Evolutionary conservation across 2,113 vertebrate genomes (phyloP).

Genomic region (Chloebia gouldiae): DNA sequence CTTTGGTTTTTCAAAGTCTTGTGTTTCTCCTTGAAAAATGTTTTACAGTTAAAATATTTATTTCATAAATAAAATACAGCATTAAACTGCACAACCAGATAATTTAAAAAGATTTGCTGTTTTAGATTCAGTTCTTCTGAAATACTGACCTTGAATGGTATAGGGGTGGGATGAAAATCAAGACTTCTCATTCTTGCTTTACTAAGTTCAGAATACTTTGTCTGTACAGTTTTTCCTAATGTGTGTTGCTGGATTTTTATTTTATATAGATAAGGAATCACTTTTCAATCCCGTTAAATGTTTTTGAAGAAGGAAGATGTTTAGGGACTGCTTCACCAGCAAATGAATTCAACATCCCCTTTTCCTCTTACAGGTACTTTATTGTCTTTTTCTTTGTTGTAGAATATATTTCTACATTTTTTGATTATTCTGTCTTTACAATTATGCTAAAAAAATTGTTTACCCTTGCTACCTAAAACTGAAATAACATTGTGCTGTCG

Average conservation of each 20-base stretch:
- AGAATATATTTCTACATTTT: neutral
- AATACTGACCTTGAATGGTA: neutral
- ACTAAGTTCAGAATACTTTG: neutral
- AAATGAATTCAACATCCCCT: slow-evolving; percentile 90
- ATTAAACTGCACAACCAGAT: neutral
- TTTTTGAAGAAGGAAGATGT: slow-evolving; percentile 84
- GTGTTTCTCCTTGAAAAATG: neutral
- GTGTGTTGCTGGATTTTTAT: neutral
- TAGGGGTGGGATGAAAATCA: neutral
- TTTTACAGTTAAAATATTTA: neutral
- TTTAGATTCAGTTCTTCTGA: neutral
- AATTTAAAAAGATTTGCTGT: neutral
- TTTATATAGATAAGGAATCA: slow-evolving; percentile 89
- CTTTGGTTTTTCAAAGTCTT: neutral
- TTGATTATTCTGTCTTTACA: neutral
- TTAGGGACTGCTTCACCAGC: slow-evolving; percentile 84
- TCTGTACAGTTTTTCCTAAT: neutral
- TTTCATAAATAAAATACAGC: neutral
- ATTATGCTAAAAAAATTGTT: neutral
- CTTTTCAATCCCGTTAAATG: slow-evolving; percentile 85
- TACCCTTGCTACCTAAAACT: neutral
- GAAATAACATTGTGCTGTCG: neutral
- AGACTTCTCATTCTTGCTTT: neutral
- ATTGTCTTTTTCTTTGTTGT: neutral
- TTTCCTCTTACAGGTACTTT: slow-evolving; percentile 87